Evolutionary conservation across 2,888 invertebrate genomes (phyloP), one percentile per base, ranked within the genome.

Genomic region (Ichneumoninae sp.): DNA sequence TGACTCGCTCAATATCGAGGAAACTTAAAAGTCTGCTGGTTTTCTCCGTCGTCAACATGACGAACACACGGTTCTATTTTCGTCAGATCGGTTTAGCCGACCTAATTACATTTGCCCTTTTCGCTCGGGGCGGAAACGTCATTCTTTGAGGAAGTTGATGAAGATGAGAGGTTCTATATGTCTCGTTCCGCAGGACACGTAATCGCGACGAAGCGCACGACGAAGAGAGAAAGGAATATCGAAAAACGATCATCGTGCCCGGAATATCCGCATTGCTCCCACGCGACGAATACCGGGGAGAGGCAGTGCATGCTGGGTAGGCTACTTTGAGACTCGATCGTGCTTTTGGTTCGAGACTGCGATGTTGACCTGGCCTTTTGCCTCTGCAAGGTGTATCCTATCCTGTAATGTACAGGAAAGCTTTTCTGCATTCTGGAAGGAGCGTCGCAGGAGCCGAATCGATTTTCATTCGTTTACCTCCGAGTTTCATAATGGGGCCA

Each of bases 211-310:
- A 10, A 30, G 60, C 22, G 19, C 7, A 54, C 57, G 57, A 47
- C 30, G 40, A 69, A 19, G 47, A 52, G 54, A 10, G 47, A 36
- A 50, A 70, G 10, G 60, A 70, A 70, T 63, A 78, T 70, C 63
- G 50, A 69, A 26, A 70, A 70, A 47, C 47, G 52, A 70, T 69
- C 69, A 50, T 78, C 47, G 69, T 78, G 77, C 69, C 13, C 40
- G 47, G 60, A 78, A 70, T 70, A 78, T 69, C 60, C 7, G 36
- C 63, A 74, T 40, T 16, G 26, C 33, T 50, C 13, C 33, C 30
- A 50, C 30, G 63, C 36, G 50, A 70, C 13, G 47, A 19, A 65
- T 52, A 40, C 13, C 36, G 5, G 13, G 16, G 22, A 44, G 8
- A 33, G 19, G 6, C 30, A 26, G 8, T n/a, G 19, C 16, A 30